Base-by-base conservation (phyloP, 1,140 invertebrate genomes). In the Eumaeus atala region DNA sequence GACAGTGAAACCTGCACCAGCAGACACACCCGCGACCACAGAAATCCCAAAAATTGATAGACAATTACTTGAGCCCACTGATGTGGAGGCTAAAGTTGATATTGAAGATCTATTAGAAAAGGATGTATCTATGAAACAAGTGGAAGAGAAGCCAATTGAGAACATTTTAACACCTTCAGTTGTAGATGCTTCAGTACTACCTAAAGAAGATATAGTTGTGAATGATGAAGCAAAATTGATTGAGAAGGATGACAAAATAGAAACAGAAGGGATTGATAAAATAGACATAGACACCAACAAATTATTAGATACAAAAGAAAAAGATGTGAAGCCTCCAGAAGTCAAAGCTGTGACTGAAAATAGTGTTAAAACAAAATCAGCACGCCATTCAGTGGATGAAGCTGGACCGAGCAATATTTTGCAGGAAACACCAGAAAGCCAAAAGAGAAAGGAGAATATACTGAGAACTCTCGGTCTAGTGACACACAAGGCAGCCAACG, bases 401-500 rank as follows among this genome's bases (percentile, higher is more conserved):
- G 64, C 79, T 0, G 83, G 81, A 0, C 77, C 84, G 0, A 87
- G 82, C 47, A 80, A 72, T 37, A 53, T 71, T 0, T 36, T 87
- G 3, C 59, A 70, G 2, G 90, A 91, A 66, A 89, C 88, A 10
- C 88, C 90, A 0, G 91, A 92, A 64, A 89, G 89, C 61, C 76
- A 89, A 49, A 87, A 88, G 28, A 75, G 85, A 9, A 92, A 93
- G 67, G 91, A 92, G 61, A 90, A 88, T 17, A 90, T 93, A 36
- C 66, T 93, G 6, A 84, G 91, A 56, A 91, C 90, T 9, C 74
- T 93, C 1, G 92, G 92, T 0, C 67, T 92, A 28, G 72, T 91
- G n/a, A 92, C 91, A 0, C 88, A 90, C 18, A 88, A 91, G 61
- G 91, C 90, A 0, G 91, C 90, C 1, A 89, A 89, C 54, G 87